These are phyloP conservation scores for Sebastes cheni DNA, from an alignment of 2,797 vertebrate species.

Conservation along the genomic window DNA sequence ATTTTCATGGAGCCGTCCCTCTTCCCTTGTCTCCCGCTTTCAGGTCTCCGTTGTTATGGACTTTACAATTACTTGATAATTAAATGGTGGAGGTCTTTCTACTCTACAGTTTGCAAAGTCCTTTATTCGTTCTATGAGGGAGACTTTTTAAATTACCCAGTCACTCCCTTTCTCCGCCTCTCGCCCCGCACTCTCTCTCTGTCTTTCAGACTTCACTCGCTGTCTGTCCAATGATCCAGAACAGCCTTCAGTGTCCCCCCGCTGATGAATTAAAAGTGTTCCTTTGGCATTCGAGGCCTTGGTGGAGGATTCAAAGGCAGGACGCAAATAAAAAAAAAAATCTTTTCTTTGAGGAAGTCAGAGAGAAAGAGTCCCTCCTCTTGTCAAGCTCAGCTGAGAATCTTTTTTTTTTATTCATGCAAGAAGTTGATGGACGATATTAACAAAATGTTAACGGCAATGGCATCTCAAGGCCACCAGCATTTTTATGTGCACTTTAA, in stretches of 20 bases:
- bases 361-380: slow-evolving; percentile 15
- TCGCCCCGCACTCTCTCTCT: slow-evolving; percentile 11
- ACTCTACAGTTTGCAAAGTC: slow-evolving; percentile 63
- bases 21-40: slow-evolving; percentile 61
- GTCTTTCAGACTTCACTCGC: slow-evolving; percentile 61
- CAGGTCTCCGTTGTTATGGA: slow-evolving; percentile 69
- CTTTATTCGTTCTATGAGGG: slow-evolving; percentile 65
- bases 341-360: slow-evolving; percentile 38
- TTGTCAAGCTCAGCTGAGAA: neutral
- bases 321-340: slow-evolving; percentile 44
- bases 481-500: slow-evolving; percentile 13
- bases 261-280: slow-evolving; percentile 76
- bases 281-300: slow-evolving; percentile 63
- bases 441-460: slow-evolving; percentile 25
- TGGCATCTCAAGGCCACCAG: slow-evolving; percentile 38
- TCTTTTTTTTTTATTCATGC: neutral
- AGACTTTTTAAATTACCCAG: slow-evolving; percentile 74
- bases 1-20: slow-evolving; percentile 65
- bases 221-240: slow-evolving; percentile 75
- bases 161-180: slow-evolving; percentile 55
- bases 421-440: slow-evolving; percentile 32
- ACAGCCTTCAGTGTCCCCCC: slow-evolving; percentile 64
- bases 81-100: slow-evolving; percentile 71
- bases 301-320: slow-evolving; percentile 61
- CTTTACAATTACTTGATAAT: slow-evolving; percentile 78